phyloP scores from a whole-genome alignment of 2,888 invertebrate genomes.

The Nemapogon koenigi region DNA sequence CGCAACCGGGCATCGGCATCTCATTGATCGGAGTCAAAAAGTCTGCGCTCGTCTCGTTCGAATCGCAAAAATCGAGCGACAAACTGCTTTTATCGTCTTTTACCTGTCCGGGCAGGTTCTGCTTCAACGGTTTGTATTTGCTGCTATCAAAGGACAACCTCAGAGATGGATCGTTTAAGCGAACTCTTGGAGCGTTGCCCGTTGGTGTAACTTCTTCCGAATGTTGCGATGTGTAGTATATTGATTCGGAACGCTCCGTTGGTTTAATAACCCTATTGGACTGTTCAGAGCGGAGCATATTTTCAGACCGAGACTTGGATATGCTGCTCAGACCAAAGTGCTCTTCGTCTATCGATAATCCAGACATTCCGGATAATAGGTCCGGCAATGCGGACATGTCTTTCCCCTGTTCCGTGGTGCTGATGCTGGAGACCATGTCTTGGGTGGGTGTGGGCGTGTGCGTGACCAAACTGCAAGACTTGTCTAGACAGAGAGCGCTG shows the following conservation, averaged over 20 bases:
- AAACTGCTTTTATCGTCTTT: conserved; percentile 49
- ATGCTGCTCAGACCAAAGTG: conserved; percentile 52
- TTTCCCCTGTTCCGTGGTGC: conserved; percentile 54
- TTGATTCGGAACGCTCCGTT: conserved; percentile 49
- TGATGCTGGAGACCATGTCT: conserved; percentile 60
- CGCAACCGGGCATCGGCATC: conserved; percentile 55
- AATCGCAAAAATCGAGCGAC: conserved; percentile 54
- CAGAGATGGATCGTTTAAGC: conserved; percentile 43
- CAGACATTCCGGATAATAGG: conserved; percentile 55
- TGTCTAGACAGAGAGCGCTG: conserved; percentile 54
- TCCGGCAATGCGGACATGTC: conserved; percentile 52
- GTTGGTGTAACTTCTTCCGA: conserved; percentile 55
- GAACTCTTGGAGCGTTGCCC: conserved; percentile 36
- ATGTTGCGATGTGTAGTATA: conserved; percentile 56
- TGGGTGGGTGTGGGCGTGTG: conserved; percentile 60
- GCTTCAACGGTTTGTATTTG: conserved; percentile 45
- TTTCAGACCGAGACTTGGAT: conserved; percentile 56
- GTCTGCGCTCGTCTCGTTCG: conserved; percentile 58
- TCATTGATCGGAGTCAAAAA: conserved; percentile 59
- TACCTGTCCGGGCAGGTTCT: conserved; percentile 28
- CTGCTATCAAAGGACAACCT: conserved; percentile 50
- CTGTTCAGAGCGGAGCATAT: conserved; percentile 49
- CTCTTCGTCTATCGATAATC: conserved; percentile 57
- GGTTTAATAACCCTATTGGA: conserved; percentile 28
- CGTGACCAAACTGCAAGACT: conserved; percentile 51